A percentile compares a stretch with the other conserved stretches of the same genome.
Conservation (phyloP, 2,113 vertebrate genomes). For the Pygathrix nemaeus region DNA sequence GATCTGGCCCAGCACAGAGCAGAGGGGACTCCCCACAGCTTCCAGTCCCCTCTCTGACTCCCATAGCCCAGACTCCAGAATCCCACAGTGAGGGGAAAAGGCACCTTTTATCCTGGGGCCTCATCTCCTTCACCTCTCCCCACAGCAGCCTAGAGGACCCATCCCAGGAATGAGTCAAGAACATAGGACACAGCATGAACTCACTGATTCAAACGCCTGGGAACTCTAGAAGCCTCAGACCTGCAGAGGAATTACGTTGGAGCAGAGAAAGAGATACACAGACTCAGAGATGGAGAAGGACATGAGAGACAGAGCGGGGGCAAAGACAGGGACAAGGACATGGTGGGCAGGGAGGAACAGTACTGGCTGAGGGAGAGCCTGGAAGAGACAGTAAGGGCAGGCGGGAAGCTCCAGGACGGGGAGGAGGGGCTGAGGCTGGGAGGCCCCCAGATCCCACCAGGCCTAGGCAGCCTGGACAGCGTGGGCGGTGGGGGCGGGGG, state of each 20-base stretch:
- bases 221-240: not conserved
- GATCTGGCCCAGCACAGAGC: not conserved
- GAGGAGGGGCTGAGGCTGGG: slow-evolving; percentile 64
- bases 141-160: not conserved
- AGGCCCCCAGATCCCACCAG: slow-evolving; percentile 78
- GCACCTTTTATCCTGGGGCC: not conserved
- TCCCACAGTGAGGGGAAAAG: not conserved
- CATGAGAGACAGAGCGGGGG: not conserved
- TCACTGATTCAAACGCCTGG: not conserved
- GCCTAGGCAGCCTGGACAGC: slow-evolving; percentile 69
- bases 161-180: not conserved
- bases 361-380: not conserved
- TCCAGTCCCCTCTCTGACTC: not conserved
- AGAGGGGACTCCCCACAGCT: not conserved
- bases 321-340: not conserved
- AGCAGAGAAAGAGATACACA: not conserved
- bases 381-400: slow-evolving; percentile 53
- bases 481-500: slow-evolving; percentile 71
- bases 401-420: slow-evolving; percentile 56
- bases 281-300: not conserved
- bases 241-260: not conserved
- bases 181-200: not conserved
- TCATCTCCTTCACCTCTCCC: not conserved
- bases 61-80: not conserved
- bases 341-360: slow-evolving; percentile 35